Conservation (phyloP, 1,140 invertebrate species). For the Macrobrachium nipponense region DNA sequence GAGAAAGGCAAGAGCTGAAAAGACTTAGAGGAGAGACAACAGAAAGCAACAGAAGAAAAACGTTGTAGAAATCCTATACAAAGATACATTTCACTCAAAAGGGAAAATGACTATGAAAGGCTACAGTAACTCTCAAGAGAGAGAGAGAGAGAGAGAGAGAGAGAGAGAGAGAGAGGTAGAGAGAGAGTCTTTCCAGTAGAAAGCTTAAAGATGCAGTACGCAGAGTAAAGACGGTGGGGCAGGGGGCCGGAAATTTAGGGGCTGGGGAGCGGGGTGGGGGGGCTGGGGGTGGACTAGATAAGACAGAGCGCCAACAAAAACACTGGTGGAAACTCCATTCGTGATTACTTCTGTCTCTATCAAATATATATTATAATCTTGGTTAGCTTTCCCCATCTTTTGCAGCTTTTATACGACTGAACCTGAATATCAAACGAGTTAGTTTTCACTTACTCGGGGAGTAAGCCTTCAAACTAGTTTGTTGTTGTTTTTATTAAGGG, state of each 20-base stretch:
- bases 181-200: neutral
- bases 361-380: neutral
- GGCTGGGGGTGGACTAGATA: neutral
- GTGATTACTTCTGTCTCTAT: neutral
- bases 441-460: too few species aligned
- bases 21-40: too few species aligned
- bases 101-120: neutral
- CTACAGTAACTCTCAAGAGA: neutral
- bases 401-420: too few species aligned
- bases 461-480: too few species aligned
- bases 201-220: neutral
- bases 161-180: conserved; percentile 17
- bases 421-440: too few species aligned
- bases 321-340: neutral
- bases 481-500: too few species aligned
- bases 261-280: too few species aligned
- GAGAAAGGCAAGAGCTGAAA: neutral
- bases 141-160: conserved; percentile 31
- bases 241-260: neutral
- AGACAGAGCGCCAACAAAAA: neutral
- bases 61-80: too few species aligned
- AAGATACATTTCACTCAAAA: neutral
- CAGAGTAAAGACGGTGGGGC: neutral
- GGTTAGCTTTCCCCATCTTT: too few species aligned
- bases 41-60: too few species aligned